Percentiles rank a stretch among this genome's conserved stretches.
Conservation (phyloP, 2,888 invertebrate genomes). For the Cryptocephalus primarius region DNA sequence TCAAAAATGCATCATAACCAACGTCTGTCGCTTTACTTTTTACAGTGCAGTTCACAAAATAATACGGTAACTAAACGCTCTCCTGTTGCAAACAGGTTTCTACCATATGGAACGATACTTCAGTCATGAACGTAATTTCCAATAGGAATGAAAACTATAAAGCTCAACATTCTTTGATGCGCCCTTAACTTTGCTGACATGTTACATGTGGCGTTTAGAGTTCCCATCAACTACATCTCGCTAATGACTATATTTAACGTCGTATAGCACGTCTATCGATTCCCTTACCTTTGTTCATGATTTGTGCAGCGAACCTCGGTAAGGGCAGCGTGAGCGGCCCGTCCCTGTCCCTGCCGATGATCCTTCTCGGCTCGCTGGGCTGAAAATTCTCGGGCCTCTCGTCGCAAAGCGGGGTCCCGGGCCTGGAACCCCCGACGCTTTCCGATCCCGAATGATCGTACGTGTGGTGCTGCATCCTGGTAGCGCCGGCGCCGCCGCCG, state of each 20-base stretch:
- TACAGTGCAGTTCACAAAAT: too few species aligned
- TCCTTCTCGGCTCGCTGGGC: constrained; percentile 59
- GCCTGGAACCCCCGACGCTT: constrained; percentile 61
- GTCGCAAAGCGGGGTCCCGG: constrained; percentile 77
- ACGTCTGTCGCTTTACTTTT: too few species aligned
- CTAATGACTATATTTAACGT: constrained; percentile 19
- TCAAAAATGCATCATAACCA: too few species aligned
- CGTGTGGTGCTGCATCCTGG: constrained; percentile 40
- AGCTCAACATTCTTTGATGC: too few species aligned
- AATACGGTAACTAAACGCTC: too few species aligned
- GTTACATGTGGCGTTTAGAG: too few species aligned
- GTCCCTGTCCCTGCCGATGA: constrained; percentile 41
- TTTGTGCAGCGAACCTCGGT: constrained; percentile 70
- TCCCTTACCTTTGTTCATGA: constrained; percentile 19
- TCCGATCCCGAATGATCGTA: constrained; percentile 48
- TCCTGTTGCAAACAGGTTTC: too few species aligned
- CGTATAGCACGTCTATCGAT: constrained; percentile 25
- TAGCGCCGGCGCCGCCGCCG: constrained; percentile 1
- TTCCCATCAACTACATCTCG: too few species aligned
- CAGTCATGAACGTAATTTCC: too few species aligned
- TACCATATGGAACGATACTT: too few species aligned
- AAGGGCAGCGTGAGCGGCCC: constrained; percentile 72
- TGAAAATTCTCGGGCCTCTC: constrained; percentile 64
- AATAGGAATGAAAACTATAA: too few species aligned
- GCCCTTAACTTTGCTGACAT: too few species aligned